Percentiles rank a stretch among this genome's conserved stretches.
phyloP scores from a whole-genome alignment of 1,140 invertebrate species.

The Spodoptera frugiperda region DNA sequence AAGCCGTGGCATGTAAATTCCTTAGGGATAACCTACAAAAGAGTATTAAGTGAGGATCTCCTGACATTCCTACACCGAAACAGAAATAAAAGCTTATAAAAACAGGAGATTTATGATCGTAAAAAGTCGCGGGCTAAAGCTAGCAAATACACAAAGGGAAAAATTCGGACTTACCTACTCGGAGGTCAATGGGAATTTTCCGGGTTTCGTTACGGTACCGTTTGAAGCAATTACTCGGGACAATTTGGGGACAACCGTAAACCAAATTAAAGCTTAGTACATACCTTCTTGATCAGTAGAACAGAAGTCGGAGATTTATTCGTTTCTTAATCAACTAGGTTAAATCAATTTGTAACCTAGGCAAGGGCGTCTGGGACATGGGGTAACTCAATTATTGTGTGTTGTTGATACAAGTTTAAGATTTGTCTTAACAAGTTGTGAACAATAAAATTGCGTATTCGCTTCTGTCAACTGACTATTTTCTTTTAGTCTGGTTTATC shows the following conservation, averaged over 20 bases:
- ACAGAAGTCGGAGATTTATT: constrained; percentile 10
- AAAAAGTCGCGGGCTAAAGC: neutral
- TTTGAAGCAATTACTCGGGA: constrained; percentile 46
- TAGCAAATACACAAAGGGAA: neutral
- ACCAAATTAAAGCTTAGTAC: constrained; percentile 35
- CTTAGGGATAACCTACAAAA: too few species aligned
- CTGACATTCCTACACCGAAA: too few species aligned
- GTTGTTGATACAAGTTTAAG: neutral
- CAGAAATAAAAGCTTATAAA: neutral
- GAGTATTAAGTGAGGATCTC: too few species aligned
- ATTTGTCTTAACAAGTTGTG: too few species aligned
- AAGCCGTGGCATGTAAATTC: too few species aligned
- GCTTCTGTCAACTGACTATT: too few species aligned
- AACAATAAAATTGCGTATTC: too few species aligned
- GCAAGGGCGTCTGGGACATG: neutral
- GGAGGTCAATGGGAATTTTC: constrained; percentile 20
- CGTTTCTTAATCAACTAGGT: constrained; percentile 13
- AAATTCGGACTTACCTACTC: neutral
- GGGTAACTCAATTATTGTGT: neutral
- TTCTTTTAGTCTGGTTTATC: too few species aligned
- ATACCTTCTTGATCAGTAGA: constrained; percentile 22
- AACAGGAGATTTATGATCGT: neutral
- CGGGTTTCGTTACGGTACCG: neutral
- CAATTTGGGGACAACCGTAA: constrained; percentile 44
- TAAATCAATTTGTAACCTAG: constrained; percentile 5